Evolutionary conservation across 2,797 vertebrate genomes (phyloP).

Genomic region (Sebastes goodei): DNA sequence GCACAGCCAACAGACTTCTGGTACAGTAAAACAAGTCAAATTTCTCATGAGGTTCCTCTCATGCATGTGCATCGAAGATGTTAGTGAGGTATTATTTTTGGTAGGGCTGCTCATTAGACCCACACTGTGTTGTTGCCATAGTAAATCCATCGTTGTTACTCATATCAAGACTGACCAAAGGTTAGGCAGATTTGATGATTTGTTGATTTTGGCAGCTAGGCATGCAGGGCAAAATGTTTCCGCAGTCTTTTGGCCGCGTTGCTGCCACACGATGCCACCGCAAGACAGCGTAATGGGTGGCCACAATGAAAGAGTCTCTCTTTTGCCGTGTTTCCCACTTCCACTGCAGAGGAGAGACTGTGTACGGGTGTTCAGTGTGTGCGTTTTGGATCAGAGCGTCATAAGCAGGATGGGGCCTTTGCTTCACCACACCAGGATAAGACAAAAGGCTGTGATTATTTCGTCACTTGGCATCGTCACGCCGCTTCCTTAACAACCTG

Average conservation of each 20-base stretch:
- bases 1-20: slow-evolving; percentile 34
- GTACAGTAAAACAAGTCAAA: slow-evolving; percentile 45
- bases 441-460: slow-evolving; percentile 30
- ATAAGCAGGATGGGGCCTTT: neutral
- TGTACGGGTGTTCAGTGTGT: neutral
- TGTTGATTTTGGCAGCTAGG: slow-evolving; percentile 73
- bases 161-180: slow-evolving; percentile 38
- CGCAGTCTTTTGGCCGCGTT: slow-evolving; percentile 62
- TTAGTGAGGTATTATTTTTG: slow-evolving; percentile 34
- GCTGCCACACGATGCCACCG: slow-evolving; percentile 70
- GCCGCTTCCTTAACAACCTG: slow-evolving; percentile 26
- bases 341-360: slow-evolving; percentile 56
- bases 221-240: slow-evolving; percentile 67
- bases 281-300: slow-evolving; percentile 75
- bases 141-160: slow-evolving; percentile 54
- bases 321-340: slow-evolving; percentile 73
- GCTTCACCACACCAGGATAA: neutral
- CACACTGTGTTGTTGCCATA: slow-evolving; percentile 52
- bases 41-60: slow-evolving; percentile 30
- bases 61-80: slow-evolving; percentile 17
- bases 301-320: slow-evolving; percentile 72
- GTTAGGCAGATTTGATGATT: slow-evolving; percentile 64
- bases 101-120: slow-evolving; percentile 42
- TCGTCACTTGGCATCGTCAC: slow-evolving; percentile 34
- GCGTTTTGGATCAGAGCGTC: neutral